phyloP scores from a whole-genome alignment of 35 echinoderm and acorn worm genomes.

The Ophiothrix spiculata region DNA sequence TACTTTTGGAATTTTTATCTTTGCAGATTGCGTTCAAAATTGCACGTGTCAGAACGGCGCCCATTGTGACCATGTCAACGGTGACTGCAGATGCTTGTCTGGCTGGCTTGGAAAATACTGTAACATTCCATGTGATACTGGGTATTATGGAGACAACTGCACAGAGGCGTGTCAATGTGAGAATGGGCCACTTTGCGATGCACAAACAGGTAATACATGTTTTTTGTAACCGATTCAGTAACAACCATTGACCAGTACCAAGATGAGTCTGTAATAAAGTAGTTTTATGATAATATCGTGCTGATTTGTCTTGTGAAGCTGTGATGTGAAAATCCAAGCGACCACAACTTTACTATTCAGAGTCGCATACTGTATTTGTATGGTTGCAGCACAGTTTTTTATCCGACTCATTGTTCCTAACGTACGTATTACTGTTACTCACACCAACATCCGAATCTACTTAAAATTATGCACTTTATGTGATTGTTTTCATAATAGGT shows the following conservation, averaged over 20 bases:
- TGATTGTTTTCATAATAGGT: constrained; percentile 17
- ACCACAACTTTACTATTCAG: too few relatives aligned
- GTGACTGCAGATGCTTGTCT: constrained; percentile 55
- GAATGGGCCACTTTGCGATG: constrained; percentile 48
- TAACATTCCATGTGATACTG: neutral
- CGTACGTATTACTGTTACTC: too few relatives aligned
- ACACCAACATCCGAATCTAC: neutral
- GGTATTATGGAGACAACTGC: constrained; percentile 33
- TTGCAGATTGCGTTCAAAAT: constrained; percentile 32
- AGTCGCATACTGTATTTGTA: too few relatives aligned
- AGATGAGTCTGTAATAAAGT: neutral
- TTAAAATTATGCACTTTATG: neutral
- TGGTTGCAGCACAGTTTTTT: too few relatives aligned
- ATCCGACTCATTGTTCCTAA: too few relatives aligned
- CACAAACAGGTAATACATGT: constrained; percentile 9
- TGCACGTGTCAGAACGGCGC: constrained; percentile 77
- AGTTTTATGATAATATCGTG: neutral
- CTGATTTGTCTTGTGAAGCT: too few relatives aligned
- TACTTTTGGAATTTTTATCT: neutral
- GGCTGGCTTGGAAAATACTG: constrained; percentile 62
- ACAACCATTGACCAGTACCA: neutral
- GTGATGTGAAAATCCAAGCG: too few relatives aligned
- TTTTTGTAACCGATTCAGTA: neutral
- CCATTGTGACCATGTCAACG: constrained; percentile 50
- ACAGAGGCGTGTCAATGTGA: constrained; percentile 21